These are phyloP conservation scores for Neodiprion fabricii DNA, from an alignment of 1,140 invertebrate genomes.

Conservation along the genomic window DNA sequence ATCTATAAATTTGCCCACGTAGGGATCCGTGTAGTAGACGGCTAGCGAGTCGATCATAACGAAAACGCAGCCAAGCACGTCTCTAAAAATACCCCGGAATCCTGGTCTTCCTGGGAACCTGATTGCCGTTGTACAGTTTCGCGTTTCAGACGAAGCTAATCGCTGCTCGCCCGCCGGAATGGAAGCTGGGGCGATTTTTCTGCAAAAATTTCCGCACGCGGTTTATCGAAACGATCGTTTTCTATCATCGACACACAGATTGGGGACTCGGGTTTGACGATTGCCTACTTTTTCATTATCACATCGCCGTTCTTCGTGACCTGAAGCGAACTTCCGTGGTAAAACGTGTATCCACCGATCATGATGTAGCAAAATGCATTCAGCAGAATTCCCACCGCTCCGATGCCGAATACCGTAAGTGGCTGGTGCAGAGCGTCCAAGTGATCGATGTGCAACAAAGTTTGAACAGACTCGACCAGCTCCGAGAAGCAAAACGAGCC, in stretches of 20 bases:
- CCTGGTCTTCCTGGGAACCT: conserved; percentile 52
- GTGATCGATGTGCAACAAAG: conserved; percentile 78
- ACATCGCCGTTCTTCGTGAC: conserved; percentile 71
- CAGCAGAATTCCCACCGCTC: conserved; percentile 69
- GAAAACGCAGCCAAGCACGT: conserved; percentile 70
- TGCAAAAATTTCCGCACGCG: conserved; percentile 21
- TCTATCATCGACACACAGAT: not conserved
- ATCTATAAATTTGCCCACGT: conserved; percentile 75
- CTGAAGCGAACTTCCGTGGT: conserved; percentile 76
- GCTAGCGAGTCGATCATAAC: conserved; percentile 72
- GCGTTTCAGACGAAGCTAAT: conserved; percentile 51
- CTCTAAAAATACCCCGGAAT: conserved; percentile 67
- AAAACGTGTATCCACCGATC: conserved; percentile 81
- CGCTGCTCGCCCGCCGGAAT: conserved; percentile 58
- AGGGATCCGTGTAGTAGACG: conserved; percentile 68
- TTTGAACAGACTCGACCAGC: conserved; percentile 81
- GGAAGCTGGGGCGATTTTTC: conserved; percentile 59
- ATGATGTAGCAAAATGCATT: conserved; percentile 76
- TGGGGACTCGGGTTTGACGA: not conserved
- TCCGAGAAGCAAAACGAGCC: conserved; percentile 84
- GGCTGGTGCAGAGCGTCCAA: conserved; percentile 76
- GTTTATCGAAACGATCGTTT: not conserved
- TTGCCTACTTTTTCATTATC: conserved; percentile 61
- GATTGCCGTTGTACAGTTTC: conserved; percentile 45
- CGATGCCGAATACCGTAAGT: conserved; percentile 69